phyloP scores from a whole-genome alignment of 2,113 vertebrate genomes.

The Propithecus coquereli region DNA sequence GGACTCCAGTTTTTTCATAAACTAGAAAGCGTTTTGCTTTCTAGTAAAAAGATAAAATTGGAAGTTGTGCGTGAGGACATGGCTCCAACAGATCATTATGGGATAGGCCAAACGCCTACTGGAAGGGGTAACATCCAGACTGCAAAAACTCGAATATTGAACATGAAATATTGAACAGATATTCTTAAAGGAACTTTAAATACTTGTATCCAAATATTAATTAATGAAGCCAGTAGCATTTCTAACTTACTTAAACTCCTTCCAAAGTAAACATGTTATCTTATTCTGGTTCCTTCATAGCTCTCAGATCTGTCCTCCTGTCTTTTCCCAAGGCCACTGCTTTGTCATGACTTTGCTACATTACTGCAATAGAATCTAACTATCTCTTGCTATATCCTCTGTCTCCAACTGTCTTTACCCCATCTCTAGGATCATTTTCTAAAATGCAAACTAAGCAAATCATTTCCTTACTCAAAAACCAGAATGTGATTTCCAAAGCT shows the following conservation, averaged over 20 bases:
- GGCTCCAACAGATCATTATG: background rate
- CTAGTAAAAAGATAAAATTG: background rate
- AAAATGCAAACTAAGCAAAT: background rate
- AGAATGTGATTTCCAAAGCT: background rate
- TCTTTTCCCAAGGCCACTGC: background rate
- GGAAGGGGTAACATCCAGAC: background rate
- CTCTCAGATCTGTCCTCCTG: background rate
- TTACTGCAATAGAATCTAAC: background rate
- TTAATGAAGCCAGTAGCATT: background rate
- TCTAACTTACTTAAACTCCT: background rate
- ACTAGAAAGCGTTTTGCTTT: background rate
- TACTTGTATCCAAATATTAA: background rate
- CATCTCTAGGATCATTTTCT: background rate
- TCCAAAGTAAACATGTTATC: background rate
- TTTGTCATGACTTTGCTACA: background rate
- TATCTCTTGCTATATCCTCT: background rate
- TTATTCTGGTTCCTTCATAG: background rate
- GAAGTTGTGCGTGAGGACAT: background rate
- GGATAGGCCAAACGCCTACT: background rate
- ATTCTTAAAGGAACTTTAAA: background rate
- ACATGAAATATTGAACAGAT: background rate
- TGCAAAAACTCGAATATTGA: background rate
- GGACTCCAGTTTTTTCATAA: background rate
- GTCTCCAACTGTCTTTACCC: background rate
- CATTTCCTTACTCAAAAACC: background rate